Evolutionary conservation across 23 tunicate genomes (phyloP).

Genomic region (Ciona savignyi): DNA sequence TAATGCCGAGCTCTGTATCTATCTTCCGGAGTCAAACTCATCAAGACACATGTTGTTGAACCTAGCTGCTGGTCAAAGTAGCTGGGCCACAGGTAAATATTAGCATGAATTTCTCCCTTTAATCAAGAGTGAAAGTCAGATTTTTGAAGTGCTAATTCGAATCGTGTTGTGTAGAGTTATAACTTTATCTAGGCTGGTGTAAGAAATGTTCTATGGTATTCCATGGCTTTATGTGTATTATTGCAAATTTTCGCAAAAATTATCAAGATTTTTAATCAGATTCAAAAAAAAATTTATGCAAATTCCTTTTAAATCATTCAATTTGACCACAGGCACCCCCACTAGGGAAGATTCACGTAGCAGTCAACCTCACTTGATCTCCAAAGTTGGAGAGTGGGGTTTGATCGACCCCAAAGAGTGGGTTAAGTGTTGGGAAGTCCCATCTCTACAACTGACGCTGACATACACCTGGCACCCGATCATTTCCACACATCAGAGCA

Average conservation of each 20-base stretch:
- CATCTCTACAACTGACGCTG: slow-evolving; percentile 30
- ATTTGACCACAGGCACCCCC: neutral
- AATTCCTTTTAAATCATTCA: too few relatives aligned
- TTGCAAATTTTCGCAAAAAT: too few relatives aligned
- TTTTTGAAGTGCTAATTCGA: neutral
- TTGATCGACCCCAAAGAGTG: slow-evolving; percentile 33
- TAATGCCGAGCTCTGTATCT: slow-evolving; percentile 38
- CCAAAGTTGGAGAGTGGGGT: slow-evolving; percentile 39
- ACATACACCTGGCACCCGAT: slow-evolving; percentile 78
- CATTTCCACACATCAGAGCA: neutral
- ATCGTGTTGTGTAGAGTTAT: too few relatives aligned
- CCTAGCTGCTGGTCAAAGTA: slow-evolving; percentile 17
- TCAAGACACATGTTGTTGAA: slow-evolving; percentile 34
- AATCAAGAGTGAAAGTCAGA: neutral
- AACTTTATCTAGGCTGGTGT: too few relatives aligned
- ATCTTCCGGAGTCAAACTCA: slow-evolving; percentile 58
- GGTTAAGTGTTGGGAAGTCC: slow-evolving; percentile 83
- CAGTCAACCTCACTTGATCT: neutral
- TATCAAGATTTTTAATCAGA: too few relatives aligned
- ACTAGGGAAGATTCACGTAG: neutral
- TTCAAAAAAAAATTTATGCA: too few relatives aligned
- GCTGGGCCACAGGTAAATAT: neutral
- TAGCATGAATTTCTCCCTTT: too few relatives aligned
- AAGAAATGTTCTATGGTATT: too few relatives aligned
- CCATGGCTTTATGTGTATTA: too few relatives aligned